Percentiles rank a stretch among this genome's conserved stretches.
These are phyloP conservation scores for Echeneis naucrates DNA, from an alignment of 2,797 vertebrate genomes.

Conservation along the genomic window DNA sequence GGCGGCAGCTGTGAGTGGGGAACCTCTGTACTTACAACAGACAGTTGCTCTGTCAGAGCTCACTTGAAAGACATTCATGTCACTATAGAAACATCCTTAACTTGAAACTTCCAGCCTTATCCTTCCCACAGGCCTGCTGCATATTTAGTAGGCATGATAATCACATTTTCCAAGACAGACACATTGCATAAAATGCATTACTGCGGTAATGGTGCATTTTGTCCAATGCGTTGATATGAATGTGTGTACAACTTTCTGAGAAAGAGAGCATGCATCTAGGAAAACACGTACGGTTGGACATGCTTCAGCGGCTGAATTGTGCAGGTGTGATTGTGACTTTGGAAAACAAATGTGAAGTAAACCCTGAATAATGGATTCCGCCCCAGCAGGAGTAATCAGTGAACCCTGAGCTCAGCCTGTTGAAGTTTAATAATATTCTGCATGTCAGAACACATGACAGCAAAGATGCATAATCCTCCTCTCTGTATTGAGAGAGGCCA, in stretches of 20 bases:
- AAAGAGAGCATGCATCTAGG: background rate
- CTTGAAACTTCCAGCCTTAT: conserved; percentile 37
- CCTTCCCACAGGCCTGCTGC: conserved; percentile 27
- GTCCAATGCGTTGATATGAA: conserved; percentile 41
- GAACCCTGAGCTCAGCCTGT: conserved; percentile 80
- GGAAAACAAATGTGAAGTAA: conserved; percentile 70
- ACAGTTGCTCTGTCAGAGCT: conserved; percentile 46
- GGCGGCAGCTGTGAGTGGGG: conserved; percentile 16
- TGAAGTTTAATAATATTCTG: conserved; percentile 83
- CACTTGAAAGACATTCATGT: conserved; percentile 51
- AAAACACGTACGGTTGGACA: conserved; percentile 15
- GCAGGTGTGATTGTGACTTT: conserved; percentile 60
- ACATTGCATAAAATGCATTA: conserved; percentile 40
- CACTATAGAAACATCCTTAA: conserved; percentile 34
- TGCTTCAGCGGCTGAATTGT: conserved; percentile 20
- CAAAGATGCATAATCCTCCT: conserved; percentile 79
- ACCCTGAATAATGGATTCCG: conserved; percentile 79
- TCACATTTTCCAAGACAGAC: conserved; percentile 42
- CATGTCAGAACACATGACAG: conserved; percentile 83
- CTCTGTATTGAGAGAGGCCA: conserved; percentile 64
- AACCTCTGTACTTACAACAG: conserved; percentile 29
- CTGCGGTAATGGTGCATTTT: conserved; percentile 41
- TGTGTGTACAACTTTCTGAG: conserved; percentile 5
- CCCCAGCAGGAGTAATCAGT: conserved; percentile 77
- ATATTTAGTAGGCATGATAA: conserved; percentile 64